phyloP scores from a whole-genome alignment of 92 coral and sea anemone genomes.

The Porites evermanni region DNA sequence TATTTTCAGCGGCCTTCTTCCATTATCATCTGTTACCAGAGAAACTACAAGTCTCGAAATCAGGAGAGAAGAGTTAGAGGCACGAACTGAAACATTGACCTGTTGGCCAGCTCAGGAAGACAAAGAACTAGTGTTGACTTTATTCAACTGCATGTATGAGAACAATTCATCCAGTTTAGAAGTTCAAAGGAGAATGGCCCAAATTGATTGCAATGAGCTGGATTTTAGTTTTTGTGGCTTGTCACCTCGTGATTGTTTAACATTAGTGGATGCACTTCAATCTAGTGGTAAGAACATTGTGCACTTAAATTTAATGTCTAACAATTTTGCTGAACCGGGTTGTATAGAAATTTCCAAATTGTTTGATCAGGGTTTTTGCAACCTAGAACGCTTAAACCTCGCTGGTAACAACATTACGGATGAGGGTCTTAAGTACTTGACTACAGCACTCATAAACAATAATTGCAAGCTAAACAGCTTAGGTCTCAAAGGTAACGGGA shows the following conservation, averaged over 20 bases:
- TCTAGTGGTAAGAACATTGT: background rate
- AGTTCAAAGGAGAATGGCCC: background rate
- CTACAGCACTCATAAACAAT: too few relatives aligned
- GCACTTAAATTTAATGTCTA: background rate
- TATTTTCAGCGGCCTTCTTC: slow-evolving; percentile 8
- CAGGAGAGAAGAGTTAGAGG: too few relatives aligned
- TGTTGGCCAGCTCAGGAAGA: background rate
- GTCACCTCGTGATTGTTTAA: slow-evolving; percentile 2
- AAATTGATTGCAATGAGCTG: background rate
- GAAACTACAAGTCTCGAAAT: background rate
- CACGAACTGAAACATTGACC: background rate
- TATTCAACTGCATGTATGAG: background rate
- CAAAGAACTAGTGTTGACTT: background rate
- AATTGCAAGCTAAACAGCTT: too few relatives aligned
- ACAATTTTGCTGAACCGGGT: background rate
- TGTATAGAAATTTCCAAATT: background rate
- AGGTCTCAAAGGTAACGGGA: background rate
- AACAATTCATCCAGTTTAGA: background rate
- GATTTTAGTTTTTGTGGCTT: background rate
- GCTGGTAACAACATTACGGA: rapidly evolving
- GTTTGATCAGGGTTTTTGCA: background rate
- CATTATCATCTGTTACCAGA: background rate
- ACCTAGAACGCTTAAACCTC: background rate
- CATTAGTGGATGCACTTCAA: background rate
- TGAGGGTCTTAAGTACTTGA: background rate